These are phyloP conservation scores for Anisognathus igniventris DNA, from an alignment of 2,797 vertebrate genomes.

Conservation along the genomic window DNA sequence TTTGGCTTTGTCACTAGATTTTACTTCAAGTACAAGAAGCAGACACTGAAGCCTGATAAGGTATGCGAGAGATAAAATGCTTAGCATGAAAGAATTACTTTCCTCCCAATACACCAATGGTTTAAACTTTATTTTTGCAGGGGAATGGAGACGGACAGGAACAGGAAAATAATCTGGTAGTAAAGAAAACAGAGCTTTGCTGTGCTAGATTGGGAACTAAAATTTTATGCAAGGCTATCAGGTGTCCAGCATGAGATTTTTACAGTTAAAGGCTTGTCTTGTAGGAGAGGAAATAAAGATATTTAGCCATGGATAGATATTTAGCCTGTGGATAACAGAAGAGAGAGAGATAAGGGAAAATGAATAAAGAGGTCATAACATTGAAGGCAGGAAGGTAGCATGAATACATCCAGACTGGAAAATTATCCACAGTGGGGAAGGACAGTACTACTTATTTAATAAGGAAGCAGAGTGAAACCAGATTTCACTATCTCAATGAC, in stretches of 20 bases:
- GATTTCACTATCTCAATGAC: not conserved
- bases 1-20: not conserved
- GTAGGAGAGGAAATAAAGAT: not conserved
- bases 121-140: not conserved
- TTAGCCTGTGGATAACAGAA: not conserved
- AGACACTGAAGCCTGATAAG: not conserved
- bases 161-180: not conserved
- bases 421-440: not conserved
- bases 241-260: not conserved
- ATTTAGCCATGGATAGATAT: not conserved
- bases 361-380: not conserved
- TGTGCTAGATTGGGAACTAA: not conserved
- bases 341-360: not conserved
- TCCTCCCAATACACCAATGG: not conserved
- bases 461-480: conserved; percentile 34
- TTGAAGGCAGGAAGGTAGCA: not conserved
- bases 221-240: not conserved
- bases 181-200: not conserved
- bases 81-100: not conserved
- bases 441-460: conserved; percentile 3
- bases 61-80: not conserved
- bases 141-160: not conserved
- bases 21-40: not conserved
- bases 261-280: not conserved
- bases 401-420: not conserved